A percentile compares a stretch with the other conserved stretches of the same genome.
Evolutionary conservation across 2,797 vertebrate genomes (phyloP).

Genomic region (Tolypeutes matacus): DNA sequence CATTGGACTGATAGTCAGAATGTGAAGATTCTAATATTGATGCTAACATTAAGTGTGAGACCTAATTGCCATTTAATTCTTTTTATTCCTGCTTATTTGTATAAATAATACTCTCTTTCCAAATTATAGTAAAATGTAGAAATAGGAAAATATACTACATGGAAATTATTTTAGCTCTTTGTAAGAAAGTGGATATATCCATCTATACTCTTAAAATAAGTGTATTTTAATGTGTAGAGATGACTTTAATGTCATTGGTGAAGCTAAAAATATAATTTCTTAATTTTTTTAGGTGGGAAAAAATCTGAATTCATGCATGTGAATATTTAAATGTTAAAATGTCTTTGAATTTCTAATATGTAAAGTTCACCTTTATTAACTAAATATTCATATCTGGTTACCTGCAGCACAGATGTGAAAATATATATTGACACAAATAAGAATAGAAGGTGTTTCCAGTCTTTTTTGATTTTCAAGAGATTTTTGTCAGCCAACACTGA

Average conservation of each 20-base stretch:
- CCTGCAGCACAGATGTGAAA: neutral
- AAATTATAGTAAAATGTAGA: neutral
- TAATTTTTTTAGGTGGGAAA: neutral
- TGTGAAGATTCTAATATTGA: neutral
- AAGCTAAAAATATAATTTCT: neutral
- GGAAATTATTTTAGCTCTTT: constrained; percentile 5
- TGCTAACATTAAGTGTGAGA: neutral
- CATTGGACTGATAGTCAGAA: constrained; percentile 4
- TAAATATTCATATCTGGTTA: neutral
- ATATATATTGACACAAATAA: neutral
- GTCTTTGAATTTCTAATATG: neutral
- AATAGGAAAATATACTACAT: neutral
- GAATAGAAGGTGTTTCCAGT: neutral
- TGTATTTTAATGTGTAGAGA: neutral
- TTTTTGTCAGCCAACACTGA: neutral
- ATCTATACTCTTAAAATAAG: neutral
- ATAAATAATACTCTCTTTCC: neutral
- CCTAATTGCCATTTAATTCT: constrained; percentile 20
- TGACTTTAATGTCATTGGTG: neutral
- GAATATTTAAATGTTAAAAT: constrained; percentile 31
- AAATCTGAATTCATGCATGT: neutral
- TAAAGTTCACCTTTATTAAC: neutral
- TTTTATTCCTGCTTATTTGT: neutral
- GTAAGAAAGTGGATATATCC: neutral
- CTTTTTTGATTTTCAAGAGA: neutral